phyloP scores from a whole-genome alignment of 1,140 invertebrate species.

The Armadillidium nasatum region DNA sequence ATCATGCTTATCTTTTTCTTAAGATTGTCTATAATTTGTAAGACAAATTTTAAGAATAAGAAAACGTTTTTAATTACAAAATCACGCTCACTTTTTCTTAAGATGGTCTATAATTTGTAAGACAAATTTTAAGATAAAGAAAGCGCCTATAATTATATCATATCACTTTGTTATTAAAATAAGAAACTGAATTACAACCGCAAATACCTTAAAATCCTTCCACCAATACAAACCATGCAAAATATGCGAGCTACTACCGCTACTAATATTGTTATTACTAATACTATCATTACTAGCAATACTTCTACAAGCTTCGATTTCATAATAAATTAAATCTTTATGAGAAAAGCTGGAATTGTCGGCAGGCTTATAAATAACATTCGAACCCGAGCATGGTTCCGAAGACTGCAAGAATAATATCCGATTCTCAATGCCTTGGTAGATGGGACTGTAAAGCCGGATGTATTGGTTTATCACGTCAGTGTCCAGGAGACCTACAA shows the following conservation, averaged over 20 bases:
- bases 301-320: background rate
- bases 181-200: too few species aligned
- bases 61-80: too few species aligned
- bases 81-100: too few species aligned
- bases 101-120: too few species aligned
- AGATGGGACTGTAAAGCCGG: constrained; percentile 31
- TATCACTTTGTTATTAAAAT: too few species aligned
- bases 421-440: constrained; percentile 40
- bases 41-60: too few species aligned
- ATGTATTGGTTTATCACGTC: constrained; percentile 35
- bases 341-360: background rate
- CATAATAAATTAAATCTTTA: background rate
- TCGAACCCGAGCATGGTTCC: constrained; percentile 36
- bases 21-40: too few species aligned
- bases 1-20: too few species aligned
- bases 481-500: constrained; percentile 38
- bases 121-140: too few species aligned
- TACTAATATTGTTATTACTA: background rate
- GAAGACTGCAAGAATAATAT: constrained; percentile 38
- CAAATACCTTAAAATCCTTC: too few species aligned
- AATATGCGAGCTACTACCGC: background rate
- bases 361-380: background rate
- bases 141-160: too few species aligned
- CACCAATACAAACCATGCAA: background rate
- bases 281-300: background rate